Evolutionary conservation across 2,888 invertebrate genomes (phyloP).

Genomic region (Harpalus rubripes): DNA sequence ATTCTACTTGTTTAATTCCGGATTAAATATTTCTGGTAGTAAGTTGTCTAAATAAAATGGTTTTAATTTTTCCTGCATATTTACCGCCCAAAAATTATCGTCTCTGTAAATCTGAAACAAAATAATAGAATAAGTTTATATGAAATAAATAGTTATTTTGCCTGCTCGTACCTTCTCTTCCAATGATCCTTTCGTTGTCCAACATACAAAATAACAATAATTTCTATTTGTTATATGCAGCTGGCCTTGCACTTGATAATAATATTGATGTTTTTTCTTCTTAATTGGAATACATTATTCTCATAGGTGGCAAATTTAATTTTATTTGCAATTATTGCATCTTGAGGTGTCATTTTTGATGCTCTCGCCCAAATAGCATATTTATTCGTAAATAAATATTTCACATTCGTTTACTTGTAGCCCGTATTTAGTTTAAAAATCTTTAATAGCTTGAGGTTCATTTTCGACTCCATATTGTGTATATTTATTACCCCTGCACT

Average conservation of each 20-base stretch:
- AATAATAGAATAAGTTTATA: no score
- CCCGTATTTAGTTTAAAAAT: background rate
- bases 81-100: no score
- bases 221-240: conserved; percentile 68
- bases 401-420: background rate
- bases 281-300: conserved; percentile 64
- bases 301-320: background rate
- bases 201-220: conserved; percentile 70
- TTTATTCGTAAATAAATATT: background rate
- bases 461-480: no score
- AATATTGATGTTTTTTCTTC: conserved; percentile 67
- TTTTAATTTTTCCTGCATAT: no score
- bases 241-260: conserved; percentile 70
- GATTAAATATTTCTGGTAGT: background rate
- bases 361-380: background rate
- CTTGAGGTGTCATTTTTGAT: background rate
- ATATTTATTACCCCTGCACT: no score
- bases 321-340: background rate
- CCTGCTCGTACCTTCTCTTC: conserved; percentile 45
- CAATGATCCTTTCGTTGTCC: conserved; percentile 68
- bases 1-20: background rate
- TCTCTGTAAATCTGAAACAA: no score
- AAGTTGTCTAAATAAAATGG: background rate
- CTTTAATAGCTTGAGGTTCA: background rate
- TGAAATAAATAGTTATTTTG: conserved; percentile 2